Evolutionary conservation across 2,113 vertebrate species (phyloP).

Genomic region (Fregetta grallaria): DNA sequence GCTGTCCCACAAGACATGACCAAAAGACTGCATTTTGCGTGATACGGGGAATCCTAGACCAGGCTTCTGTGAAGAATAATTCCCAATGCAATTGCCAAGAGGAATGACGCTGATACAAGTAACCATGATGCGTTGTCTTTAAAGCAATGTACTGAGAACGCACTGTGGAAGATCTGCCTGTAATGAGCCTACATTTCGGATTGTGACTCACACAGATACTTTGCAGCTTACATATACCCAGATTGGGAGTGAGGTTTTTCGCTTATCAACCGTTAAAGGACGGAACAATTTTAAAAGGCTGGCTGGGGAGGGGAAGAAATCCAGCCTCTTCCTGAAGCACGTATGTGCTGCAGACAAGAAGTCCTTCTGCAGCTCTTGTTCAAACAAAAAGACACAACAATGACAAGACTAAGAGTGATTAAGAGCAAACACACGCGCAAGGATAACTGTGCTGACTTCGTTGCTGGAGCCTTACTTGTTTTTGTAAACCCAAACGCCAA

Average conservation of each 20-base stretch:
- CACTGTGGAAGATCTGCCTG: background rate
- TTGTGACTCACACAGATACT: background rate
- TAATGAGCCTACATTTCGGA: background rate
- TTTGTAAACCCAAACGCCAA: slow-evolving; percentile 93
- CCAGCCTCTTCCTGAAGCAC: background rate
- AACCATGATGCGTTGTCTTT: background rate
- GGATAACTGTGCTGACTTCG: background rate
- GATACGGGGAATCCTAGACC: background rate
- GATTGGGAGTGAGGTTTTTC: background rate
- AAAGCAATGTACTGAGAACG: rapidly evolving
- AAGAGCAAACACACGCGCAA: background rate
- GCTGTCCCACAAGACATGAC: background rate
- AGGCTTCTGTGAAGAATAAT: background rate
- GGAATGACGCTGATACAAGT: background rate
- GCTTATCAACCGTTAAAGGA: background rate
- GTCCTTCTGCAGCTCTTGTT: background rate
- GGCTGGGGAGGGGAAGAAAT: background rate
- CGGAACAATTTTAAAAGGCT: background rate
- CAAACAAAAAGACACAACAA: background rate
- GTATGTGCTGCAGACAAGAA: background rate
- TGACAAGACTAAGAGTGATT: background rate
- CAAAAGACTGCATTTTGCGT: background rate
- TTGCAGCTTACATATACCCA: background rate
- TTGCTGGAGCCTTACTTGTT: slow-evolving; percentile 84
- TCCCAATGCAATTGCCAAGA: background rate